phyloP scores from a whole-genome alignment of 2,113 vertebrate species.

The Catharus bicknelli region DNA sequence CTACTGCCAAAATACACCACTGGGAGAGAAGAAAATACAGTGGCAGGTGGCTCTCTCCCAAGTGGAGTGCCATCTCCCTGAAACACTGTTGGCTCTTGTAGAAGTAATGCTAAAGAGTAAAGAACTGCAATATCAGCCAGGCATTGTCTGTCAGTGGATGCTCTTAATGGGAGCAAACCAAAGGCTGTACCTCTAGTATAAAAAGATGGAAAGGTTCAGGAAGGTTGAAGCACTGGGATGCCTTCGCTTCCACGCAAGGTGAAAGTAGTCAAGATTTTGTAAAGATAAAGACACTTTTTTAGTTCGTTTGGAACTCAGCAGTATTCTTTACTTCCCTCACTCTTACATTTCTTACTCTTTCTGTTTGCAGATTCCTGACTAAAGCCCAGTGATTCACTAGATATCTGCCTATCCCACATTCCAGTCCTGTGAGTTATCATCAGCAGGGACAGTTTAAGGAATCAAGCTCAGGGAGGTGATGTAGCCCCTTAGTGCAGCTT shows the following conservation, averaged over 20 bases:
- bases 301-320: neutral
- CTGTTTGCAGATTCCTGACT: slow-evolving; percentile 4
- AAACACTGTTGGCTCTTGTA: slow-evolving; percentile 1
- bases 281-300: neutral
- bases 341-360: neutral
- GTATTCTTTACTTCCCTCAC: neutral
- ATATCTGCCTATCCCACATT: slow-evolving; percentile 11
- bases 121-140: neutral
- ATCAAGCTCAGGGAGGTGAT: neutral
- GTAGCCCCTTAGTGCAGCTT: neutral
- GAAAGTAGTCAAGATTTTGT: neutral
- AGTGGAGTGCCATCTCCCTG: neutral
- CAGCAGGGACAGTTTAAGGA: slow-evolving; percentile 17
- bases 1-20: slow-evolving; percentile 58
- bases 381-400: neutral
- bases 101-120: slow-evolving; percentile 39
- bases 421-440: neutral
- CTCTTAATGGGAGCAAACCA: neutral
- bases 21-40: slow-evolving; percentile 52
- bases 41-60: slow-evolving; percentile 57
- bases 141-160: neutral
- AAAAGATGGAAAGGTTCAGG: neutral
- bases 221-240: neutral
- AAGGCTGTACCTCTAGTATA: neutral
- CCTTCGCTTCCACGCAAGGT: neutral